A percentile compares a stretch with the other conserved stretches of the same genome.
phyloP scores from a whole-genome alignment of 2,797 vertebrate genomes.

The Enteromius afrohamiltoni region DNA sequence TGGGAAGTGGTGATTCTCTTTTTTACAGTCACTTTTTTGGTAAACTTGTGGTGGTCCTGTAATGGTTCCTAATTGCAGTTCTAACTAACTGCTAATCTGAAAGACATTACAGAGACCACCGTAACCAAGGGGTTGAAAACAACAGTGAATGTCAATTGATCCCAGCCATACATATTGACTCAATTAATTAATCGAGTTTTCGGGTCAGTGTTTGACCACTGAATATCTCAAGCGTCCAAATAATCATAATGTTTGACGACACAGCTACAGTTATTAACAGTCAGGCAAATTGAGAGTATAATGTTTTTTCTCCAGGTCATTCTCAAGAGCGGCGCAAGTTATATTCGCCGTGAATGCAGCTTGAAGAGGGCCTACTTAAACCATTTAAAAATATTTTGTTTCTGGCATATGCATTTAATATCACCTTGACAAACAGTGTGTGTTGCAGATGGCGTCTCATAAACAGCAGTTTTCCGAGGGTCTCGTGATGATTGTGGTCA shows the following conservation, averaged over 20 bases:
- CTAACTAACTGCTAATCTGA: constrained; percentile 68
- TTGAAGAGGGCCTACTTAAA: neutral
- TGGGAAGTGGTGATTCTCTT: constrained; percentile 69
- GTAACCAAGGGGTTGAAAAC: constrained; percentile 64
- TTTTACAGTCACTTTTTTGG: constrained; percentile 62
- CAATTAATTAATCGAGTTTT: constrained; percentile 61
- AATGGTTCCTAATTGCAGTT: constrained; percentile 75
- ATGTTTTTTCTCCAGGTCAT: neutral
- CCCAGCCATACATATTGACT: constrained; percentile 59
- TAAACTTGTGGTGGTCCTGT: constrained; percentile 70
- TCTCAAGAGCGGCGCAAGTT: neutral
- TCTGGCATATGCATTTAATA: constrained; percentile 8
- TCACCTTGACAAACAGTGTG: neutral
- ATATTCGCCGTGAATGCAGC: constrained; percentile 2
- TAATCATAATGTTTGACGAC: constrained; percentile 15
- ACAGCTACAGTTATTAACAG: neutral
- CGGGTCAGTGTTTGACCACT: constrained; percentile 44
- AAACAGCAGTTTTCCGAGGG: neutral
- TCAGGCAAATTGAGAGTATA: constrained; percentile 4
- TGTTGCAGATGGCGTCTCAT: neutral
- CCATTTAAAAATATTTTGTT: neutral
- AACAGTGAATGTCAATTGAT: constrained; percentile 62
- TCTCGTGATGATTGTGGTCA: neutral
- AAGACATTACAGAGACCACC: constrained; percentile 63
- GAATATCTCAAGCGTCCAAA: constrained; percentile 50